These are phyloP conservation scores for Lytechinus variegatus DNA, from an alignment of 35 echinoderm and acorn worm genomes.

Conservation along the genomic window DNA sequence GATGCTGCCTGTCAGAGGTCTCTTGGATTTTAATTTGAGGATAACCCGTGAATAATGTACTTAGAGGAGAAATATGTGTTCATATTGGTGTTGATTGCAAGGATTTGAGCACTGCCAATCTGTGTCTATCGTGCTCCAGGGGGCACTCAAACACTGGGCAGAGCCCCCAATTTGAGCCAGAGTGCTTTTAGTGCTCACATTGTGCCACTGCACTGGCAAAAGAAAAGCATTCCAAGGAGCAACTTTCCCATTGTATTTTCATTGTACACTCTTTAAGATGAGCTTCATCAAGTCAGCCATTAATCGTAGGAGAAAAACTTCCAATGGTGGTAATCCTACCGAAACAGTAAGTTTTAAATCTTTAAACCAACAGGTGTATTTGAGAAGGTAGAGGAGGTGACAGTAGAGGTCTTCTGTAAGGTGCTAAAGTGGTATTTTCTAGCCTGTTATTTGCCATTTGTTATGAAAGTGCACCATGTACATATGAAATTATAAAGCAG, in stretches of 20 bases:
- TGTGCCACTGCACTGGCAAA: background rate
- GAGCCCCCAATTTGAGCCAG: background rate
- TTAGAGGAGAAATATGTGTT: background rate
- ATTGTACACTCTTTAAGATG: background rate
- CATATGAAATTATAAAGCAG: too few relatives aligned
- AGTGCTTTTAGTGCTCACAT: background rate
- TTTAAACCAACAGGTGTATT: slow-evolving; percentile 35
- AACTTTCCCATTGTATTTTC: background rate
- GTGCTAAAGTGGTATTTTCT: too few relatives aligned
- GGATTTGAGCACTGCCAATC: background rate
- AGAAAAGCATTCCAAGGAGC: background rate
- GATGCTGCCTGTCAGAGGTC: background rate
- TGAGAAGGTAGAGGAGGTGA: background rate
- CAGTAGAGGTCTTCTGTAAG: too few relatives aligned
- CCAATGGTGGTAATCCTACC: slow-evolving; percentile 19
- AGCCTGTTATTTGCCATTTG: too few relatives aligned
- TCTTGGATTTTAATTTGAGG: slow-evolving; percentile 19
- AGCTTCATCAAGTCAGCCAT: slow-evolving; percentile 54
- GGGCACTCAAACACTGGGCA: background rate
- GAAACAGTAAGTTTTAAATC: slow-evolving; percentile 36
- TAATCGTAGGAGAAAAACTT: slow-evolving; percentile 49
- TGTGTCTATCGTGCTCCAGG: background rate
- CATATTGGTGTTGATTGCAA: background rate
- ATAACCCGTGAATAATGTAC: slow-evolving; percentile 20
- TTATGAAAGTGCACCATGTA: too few relatives aligned